Evolutionary conservation across 2,113 vertebrate genomes (phyloP).

Genomic region (Rostratula benghalensis): DNA sequence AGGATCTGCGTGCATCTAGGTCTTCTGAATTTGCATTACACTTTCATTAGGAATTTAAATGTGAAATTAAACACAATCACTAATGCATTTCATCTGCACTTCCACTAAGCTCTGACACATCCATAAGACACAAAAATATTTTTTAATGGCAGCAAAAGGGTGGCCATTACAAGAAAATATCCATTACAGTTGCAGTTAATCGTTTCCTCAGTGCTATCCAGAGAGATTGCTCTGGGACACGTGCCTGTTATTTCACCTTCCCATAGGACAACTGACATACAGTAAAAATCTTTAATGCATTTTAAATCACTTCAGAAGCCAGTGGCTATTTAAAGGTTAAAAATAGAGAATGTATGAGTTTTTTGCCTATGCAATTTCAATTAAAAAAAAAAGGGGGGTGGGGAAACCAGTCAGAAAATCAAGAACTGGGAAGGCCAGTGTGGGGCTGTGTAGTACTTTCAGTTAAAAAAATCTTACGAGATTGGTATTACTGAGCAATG

Average conservation of each 20-base stretch:
- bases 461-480: not conserved
- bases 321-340: not conserved
- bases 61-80: not conserved
- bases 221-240: not conserved
- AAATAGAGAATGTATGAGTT: not conserved
- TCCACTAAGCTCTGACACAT: slow-evolving; percentile 6
- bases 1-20: not conserved
- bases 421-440: not conserved
- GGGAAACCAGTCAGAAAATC: not conserved
- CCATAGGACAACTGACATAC: not conserved
- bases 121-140: not conserved
- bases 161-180: not conserved
- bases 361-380: not conserved
- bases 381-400: not conserved
- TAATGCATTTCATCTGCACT: not conserved
- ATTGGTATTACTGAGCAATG: slow-evolving; percentile 6
- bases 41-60: not conserved
- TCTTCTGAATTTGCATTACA: not conserved
- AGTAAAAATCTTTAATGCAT: slow-evolving; percentile 31
- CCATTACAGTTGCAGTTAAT: not conserved
- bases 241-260: not conserved
- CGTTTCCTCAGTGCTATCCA: not conserved
- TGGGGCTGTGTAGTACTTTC: not conserved
- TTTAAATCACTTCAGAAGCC: slow-evolving; percentile 23
- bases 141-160: not conserved